Percentiles rank a stretch among this genome's conserved stretches.
phyloP scores from a whole-genome alignment of 2,797 vertebrate species.

The Sebastes iracundus region DNA sequence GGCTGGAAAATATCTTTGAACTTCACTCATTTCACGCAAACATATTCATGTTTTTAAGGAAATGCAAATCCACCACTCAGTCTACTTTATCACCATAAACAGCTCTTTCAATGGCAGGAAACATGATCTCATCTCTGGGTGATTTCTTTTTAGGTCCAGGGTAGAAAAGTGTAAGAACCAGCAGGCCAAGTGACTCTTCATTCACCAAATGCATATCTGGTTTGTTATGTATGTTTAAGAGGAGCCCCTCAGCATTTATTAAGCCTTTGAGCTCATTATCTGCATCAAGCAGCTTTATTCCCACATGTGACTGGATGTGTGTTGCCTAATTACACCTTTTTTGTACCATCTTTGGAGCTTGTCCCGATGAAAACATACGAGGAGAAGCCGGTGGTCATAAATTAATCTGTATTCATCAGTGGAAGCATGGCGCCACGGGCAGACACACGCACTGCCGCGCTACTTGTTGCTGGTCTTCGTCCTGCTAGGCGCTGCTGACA shows the following conservation, averaged over 20 bases:
- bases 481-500: constrained; percentile 2
- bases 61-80: not conserved
- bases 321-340: constrained; percentile 20
- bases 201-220: not conserved
- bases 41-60: constrained; percentile 8
- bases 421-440: not conserved
- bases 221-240: constrained; percentile 6
- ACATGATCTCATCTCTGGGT: not conserved
- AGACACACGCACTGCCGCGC: not conserved
- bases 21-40: not conserved
- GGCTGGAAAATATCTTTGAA: not conserved
- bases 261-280: constrained; percentile 17
- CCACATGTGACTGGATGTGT: not conserved
- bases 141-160: not conserved
- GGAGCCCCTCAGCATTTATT: constrained; percentile 7
- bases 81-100: not conserved
- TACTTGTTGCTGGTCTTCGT: not conserved
- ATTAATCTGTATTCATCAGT: not conserved
- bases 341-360: not conserved
- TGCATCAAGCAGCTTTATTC: constrained; percentile 14
- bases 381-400: not conserved
- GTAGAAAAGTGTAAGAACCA: not conserved
- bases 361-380: not conserved
- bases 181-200: not conserved
- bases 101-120: not conserved